A percentile compares a stretch with the other conserved stretches of the same genome.
Evolutionary conservation across 2,888 invertebrate species (phyloP).

Genomic region (Microctonus hyperodae): DNA sequence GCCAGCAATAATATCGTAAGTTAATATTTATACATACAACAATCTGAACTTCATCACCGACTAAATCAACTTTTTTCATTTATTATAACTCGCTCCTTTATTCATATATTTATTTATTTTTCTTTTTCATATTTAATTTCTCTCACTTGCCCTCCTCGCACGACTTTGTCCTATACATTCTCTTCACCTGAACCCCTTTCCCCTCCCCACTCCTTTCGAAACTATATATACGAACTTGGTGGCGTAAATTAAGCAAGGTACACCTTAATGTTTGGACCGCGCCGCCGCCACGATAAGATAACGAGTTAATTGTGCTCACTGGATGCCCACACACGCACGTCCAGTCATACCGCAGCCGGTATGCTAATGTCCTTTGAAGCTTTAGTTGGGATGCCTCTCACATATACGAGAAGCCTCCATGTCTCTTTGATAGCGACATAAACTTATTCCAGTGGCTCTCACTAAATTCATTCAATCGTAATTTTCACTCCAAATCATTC

Average conservation of each 20-base stretch:
- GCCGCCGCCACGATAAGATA: constrained; percentile 62
- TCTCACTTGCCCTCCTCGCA: not conserved
- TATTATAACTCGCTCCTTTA: no score
- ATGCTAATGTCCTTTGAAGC: constrained; percentile 62
- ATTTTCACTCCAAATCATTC: constrained; percentile 20
- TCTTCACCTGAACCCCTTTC: constrained; percentile 17
- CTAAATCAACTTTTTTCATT: constrained; percentile 6
- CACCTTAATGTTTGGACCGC: constrained; percentile 61
- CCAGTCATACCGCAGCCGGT: constrained; percentile 59
- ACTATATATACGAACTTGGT: constrained; percentile 43
- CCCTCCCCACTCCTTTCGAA: constrained; percentile 28
- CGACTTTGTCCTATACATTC: not conserved
- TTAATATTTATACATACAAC: constrained; percentile 2
- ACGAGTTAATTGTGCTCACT: constrained; percentile 64
- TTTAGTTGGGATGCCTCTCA: constrained; percentile 57
- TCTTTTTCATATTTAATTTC: not conserved
- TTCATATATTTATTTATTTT: not conserved
- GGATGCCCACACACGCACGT: constrained; percentile 60
- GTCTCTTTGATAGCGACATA: constrained; percentile 61
- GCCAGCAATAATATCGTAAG: constrained; percentile 80
- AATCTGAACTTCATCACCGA: not conserved
- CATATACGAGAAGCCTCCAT: constrained; percentile 55
- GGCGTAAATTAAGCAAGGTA: constrained; percentile 62
- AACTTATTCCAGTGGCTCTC: constrained; percentile 60
- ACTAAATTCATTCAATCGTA: constrained; percentile 23